Percentiles rank a stretch among this genome's conserved stretches.
Evolutionary conservation across 2,797 vertebrate species (phyloP).

Genomic region (Emydoidea blandingii): DNA sequence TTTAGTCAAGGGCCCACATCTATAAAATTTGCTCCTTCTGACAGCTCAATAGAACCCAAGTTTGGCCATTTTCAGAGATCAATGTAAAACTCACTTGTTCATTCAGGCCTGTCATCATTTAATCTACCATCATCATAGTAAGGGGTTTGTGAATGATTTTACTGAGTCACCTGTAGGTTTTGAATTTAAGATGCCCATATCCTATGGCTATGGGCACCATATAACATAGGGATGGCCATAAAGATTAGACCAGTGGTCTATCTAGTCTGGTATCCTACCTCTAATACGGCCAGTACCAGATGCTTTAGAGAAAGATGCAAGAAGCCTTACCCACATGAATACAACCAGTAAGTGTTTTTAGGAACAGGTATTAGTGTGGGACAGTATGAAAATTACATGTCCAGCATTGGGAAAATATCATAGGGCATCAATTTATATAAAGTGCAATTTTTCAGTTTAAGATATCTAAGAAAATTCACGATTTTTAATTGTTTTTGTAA

Average conservation of each 20-base stretch:
- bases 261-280: neutral
- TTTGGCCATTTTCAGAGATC: neutral
- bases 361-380: neutral
- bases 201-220: neutral
- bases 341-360: neutral
- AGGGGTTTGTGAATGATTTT: neutral
- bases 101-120: neutral
- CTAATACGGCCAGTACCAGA: neutral
- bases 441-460: neutral
- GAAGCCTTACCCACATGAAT: neutral
- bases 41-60: neutral
- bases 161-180: neutral
- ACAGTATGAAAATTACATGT: neutral
- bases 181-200: neutral
- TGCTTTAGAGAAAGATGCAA: neutral
- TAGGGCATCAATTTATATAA: neutral
- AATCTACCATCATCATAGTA: neutral
- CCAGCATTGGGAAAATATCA: neutral
- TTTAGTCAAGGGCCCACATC: neutral
- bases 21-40: neutral
- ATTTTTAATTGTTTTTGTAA: no score
- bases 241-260: neutral
- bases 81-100: neutral
- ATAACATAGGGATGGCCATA: neutral
- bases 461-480: neutral